Evolutionary conservation across 1,140 invertebrate genomes (phyloP), one percentile per base, ranked within the genome.

Genomic region (Phymastichus coffea): DNA sequence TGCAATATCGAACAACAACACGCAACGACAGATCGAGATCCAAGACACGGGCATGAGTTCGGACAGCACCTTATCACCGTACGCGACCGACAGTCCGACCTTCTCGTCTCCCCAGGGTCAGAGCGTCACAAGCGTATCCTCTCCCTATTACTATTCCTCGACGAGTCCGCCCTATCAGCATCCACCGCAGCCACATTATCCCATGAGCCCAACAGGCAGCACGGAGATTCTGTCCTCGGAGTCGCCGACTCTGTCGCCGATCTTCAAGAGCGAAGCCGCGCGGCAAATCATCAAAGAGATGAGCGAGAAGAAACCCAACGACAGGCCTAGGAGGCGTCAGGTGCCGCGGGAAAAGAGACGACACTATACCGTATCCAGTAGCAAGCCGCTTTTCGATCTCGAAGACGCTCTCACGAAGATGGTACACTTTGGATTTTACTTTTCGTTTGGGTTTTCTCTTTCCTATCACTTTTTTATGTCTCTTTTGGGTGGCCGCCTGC

Each of bases 331-430:
- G 62, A 76, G 84, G 47, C 77, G 90, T 38, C 82, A 86, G 22
- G 84, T 92, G 4, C 90, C 90, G 0, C 87, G 86, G 61, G 89
- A 92, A 68, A 93, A 92, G 74, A 79, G 92, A 40, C 81, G 94
- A 49, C 93, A 94, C 76, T 88, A 94, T 71, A 96, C 94, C 0
- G 92, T 94, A 6, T 93, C 92, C 9, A 86, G 85, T 72, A 86
- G 83, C 70, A 76, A 83, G 66, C 84, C 83, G 4, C 64, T 81
- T 40, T 73, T 71, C 65, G 76, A 74, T 61, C 62, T 76, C 43
- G 75, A 79, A 57, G 70, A 78, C 53, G 63, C 71, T 28, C 69
- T 77, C 56, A 69, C 76, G 25, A 76, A 75, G 71, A 78, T 78
- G 76, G 74, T 78, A 77, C 33, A 44, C 23, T 4, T 3, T 8